Evolutionary conservation across 2,888 invertebrate genomes (phyloP).

Genomic region (Theodoxus fluviatilis): DNA sequence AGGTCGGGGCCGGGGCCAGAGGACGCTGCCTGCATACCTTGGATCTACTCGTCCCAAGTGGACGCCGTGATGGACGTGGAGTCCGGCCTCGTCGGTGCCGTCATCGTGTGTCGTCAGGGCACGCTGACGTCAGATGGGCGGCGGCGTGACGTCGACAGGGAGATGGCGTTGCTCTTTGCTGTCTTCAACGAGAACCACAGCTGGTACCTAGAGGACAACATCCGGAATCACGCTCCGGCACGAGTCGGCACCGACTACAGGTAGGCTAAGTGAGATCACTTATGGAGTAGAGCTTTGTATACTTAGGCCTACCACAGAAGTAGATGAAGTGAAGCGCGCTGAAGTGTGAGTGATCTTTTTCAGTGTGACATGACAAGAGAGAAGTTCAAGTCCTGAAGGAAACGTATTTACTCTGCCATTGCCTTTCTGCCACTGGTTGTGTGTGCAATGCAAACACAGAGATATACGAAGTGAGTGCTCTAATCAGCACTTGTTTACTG

Average conservation of each 20-base stretch:
- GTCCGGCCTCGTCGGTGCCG: conserved; percentile 45
- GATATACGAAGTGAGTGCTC: too few relatives aligned
- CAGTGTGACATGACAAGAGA: too few relatives aligned
- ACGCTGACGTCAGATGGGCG: conserved; percentile 34
- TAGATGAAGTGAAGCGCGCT: too few relatives aligned
- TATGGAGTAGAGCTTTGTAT: too few relatives aligned
- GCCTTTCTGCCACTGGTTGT: too few relatives aligned
- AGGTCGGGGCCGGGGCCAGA: conserved; percentile 45
- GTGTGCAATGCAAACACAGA: too few relatives aligned
- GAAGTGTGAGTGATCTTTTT: too few relatives aligned
- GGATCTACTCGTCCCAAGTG: conserved; percentile 45
- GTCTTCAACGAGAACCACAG: conserved; percentile 55
- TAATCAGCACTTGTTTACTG: background rate
- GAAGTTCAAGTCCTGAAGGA: too few relatives aligned
- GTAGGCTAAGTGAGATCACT: too few relatives aligned
- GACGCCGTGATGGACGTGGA: conserved; percentile 41
- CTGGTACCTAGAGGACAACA: conserved; percentile 53
- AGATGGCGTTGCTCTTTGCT: conserved; percentile 49
- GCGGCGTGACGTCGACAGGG: conserved; percentile 41
- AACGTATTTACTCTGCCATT: too few relatives aligned
- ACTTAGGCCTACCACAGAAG: too few relatives aligned
- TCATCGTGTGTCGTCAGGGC: conserved; percentile 44
- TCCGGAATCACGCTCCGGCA: conserved; percentile 38
- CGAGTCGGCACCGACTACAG: conserved; percentile 15
- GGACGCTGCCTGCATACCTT: conserved; percentile 48